Conservation (phyloP, 2,888 invertebrate genomes). For the Oconnorella tubifera region DNA sequence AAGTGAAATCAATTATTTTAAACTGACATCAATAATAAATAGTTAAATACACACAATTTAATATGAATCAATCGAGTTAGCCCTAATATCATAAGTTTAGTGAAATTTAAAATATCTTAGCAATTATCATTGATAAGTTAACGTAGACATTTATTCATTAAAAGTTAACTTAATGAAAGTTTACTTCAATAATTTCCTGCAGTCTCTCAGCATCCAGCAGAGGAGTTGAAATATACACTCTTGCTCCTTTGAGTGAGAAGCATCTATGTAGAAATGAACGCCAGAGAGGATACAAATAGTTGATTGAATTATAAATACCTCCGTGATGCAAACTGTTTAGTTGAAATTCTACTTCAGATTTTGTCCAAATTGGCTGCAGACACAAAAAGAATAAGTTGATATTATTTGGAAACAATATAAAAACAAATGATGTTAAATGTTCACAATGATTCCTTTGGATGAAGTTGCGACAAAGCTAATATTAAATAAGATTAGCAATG, state of each 20-base stretch:
- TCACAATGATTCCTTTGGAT: no score
- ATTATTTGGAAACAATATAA: no score
- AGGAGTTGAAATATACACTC: constrained; percentile 46
- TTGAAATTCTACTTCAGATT: background rate
- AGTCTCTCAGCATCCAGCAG: constrained; percentile 44
- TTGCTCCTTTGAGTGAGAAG: constrained; percentile 39
- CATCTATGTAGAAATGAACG: constrained; percentile 44
- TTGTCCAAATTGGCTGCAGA: constrained; percentile 5
- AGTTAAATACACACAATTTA: constrained; percentile 16
- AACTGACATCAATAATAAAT: background rate
- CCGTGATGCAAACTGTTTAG: constrained; percentile 22
- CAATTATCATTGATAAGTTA: no score
- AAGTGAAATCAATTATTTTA: no score
- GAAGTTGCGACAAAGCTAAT: no score
- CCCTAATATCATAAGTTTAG: no score
- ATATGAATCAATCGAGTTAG: no score
- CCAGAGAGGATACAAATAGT: constrained; percentile 47
- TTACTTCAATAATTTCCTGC: constrained; percentile 42
- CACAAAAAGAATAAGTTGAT: background rate
- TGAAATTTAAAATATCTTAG: no score
- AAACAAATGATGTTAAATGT: background rate
- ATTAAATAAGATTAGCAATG: no score
- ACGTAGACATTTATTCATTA: no score
- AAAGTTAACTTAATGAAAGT: constrained; percentile 38
- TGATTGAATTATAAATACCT: constrained; percentile 39